phyloP scores from a whole-genome alignment of 2,888 invertebrate species.

The Drosophila buzzatii region DNA sequence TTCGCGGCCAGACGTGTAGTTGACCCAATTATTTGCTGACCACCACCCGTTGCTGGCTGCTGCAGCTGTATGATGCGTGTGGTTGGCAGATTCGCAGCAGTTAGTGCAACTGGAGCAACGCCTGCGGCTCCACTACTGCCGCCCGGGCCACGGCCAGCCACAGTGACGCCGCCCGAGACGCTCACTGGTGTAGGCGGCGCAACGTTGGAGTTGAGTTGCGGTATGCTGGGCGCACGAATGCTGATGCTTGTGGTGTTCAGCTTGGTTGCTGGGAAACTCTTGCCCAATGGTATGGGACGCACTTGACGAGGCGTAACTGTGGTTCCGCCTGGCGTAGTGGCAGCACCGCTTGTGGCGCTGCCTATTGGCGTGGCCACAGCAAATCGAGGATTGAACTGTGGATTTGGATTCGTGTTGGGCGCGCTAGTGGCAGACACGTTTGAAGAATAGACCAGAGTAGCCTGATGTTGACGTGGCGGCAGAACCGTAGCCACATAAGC shows the following conservation, averaged over 20 bases:
- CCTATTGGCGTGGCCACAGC: slow-evolving; percentile 81
- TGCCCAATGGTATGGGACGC: slow-evolving; percentile 84
- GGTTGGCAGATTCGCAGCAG: slow-evolving; percentile 80
- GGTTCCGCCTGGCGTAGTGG: slow-evolving; percentile 68
- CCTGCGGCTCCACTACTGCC: slow-evolving; percentile 57
- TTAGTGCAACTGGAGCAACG: slow-evolving; percentile 67
- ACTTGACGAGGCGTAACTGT: slow-evolving; percentile 82
- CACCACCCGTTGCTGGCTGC: slow-evolving; percentile 81
- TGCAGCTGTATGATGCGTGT: slow-evolving; percentile 85
- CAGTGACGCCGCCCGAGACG: slow-evolving; percentile 68
- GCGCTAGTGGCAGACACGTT: slow-evolving; percentile 73
- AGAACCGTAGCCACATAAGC: slow-evolving; percentile 85
- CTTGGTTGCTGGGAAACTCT: slow-evolving; percentile 82
- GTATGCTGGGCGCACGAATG: slow-evolving; percentile 83
- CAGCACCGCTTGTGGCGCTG: slow-evolving; percentile 36
- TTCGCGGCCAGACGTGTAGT: slow-evolving; percentile 83
- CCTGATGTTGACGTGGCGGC: slow-evolving; percentile 84
- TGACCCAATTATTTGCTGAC: slow-evolving; percentile 83
- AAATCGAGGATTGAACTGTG: slow-evolving; percentile 84
- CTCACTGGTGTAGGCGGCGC: slow-evolving; percentile 66
- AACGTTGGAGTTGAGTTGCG: slow-evolving; percentile 76
- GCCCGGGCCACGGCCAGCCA: slow-evolving; percentile 65
- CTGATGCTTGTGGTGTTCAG: slow-evolving; percentile 84
- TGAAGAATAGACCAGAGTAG: slow-evolving; percentile 84
- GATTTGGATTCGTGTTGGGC: slow-evolving; percentile 69